These are phyloP conservation scores for Stegodyphus dumicola DNA, from an alignment of 1,140 invertebrate genomes.

Conservation along the genomic window DNA sequence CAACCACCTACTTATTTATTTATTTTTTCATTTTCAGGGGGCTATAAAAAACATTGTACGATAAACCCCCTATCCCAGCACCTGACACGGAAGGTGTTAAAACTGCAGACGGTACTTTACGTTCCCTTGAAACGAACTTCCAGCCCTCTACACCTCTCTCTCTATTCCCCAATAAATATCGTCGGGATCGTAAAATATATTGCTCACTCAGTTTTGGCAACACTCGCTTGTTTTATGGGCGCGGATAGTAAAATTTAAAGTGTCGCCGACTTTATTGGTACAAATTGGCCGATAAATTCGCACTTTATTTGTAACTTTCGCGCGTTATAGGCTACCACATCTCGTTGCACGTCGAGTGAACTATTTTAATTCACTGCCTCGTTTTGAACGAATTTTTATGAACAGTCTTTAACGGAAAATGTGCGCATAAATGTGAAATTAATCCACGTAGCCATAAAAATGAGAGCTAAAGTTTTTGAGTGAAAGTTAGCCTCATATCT, in stretches of 20 bases:
- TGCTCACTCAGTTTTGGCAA: conserved; percentile 39
- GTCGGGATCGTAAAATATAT: conserved; percentile 39
- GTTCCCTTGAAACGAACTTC: not conserved
- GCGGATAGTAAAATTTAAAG: conserved; percentile 37
- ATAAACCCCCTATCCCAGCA: too few species aligned
- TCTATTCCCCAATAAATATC: conserved; percentile 15
- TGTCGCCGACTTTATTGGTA: conserved; percentile 46
- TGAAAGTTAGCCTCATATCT: too few species aligned
- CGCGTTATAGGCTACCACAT: not conserved
- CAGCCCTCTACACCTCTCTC: not conserved
- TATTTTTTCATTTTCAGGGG: not conserved
- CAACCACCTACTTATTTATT: not conserved
- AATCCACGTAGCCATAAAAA: too few species aligned
- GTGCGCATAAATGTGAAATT: too few species aligned
- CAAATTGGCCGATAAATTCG: conserved; percentile 44
- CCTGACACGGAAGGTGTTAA: conserved; percentile 4
- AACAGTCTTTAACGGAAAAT: too few species aligned
- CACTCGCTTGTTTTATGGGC: conserved; percentile 40
- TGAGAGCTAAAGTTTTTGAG: too few species aligned
- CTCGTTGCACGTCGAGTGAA: not conserved
- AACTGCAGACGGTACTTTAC: not conserved
- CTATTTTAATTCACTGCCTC: not conserved
- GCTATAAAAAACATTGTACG: not conserved
- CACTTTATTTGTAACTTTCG: conserved; percentile 9
- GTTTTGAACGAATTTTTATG: not conserved